These are phyloP conservation scores for Uromys caudimaculatus DNA, from an alignment of 2,797 vertebrate genomes.

Conservation along the genomic window DNA sequence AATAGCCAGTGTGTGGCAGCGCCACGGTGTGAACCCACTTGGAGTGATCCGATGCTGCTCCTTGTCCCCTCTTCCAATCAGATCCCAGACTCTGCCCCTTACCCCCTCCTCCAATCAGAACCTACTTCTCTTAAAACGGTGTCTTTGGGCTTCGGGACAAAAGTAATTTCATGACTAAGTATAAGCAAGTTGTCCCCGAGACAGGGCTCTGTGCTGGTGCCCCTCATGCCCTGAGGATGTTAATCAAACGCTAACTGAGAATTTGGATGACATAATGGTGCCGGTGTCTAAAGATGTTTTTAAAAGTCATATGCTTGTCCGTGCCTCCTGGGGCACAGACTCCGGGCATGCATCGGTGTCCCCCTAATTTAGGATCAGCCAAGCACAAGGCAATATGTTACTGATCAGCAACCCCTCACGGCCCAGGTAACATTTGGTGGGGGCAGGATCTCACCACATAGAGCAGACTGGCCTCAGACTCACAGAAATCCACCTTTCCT, in stretches of 20 bases:
- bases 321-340: neutral
- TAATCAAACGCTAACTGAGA: conserved; percentile 58
- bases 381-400: neutral
- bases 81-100: neutral
- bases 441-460: neutral
- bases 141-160: conserved; percentile 12
- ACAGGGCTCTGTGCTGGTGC: neutral
- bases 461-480: neutral
- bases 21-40: neutral
- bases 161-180: conserved; percentile 16
- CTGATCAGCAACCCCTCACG: neutral
- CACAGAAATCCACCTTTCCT: neutral
- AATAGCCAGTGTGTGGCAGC: conserved; percentile 53
- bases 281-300: conserved; percentile 47
- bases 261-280: conserved; percentile 55
- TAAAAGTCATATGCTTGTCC: neutral
- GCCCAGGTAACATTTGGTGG: neutral
- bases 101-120: neutral
- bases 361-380: neutral
- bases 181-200: conserved; percentile 1
- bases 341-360: neutral
- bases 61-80: neutral
- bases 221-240: neutral
- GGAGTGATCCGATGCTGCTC: neutral
- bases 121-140: neutral